Base-by-base conservation (phyloP, 1,140 invertebrate species). In the Drosophila aff. region DNA sequence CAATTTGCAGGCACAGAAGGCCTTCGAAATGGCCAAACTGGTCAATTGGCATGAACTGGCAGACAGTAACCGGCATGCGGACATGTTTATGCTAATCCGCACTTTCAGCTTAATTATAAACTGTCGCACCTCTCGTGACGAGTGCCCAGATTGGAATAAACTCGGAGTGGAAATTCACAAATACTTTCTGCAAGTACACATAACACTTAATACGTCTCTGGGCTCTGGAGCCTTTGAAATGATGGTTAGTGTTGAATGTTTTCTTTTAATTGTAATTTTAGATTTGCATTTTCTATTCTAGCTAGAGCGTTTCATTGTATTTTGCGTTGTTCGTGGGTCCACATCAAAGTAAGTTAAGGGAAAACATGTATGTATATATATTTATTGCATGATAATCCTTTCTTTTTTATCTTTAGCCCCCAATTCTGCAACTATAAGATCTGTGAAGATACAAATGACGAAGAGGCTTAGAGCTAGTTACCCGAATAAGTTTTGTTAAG, bases 221-320 rank as follows among this genome's bases (percentile, higher is more conserved):
- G 46, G n/a, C 16, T 40, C 58, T 16, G 38, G 55, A 33, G 16
- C 18, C n/a, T 76, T 76, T 4, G 62, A 60, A 52, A 78, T 77
- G 74, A 78, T 77, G 75, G 75, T 68, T 5, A 53, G 62, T 66
- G 18, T 15, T 5, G 2, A 21, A 6, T 7, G 4, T 38, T 13
- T 38, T 3, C 2, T 36, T 36, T 0, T 0, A n/a, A 4, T 10
- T 3, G n/a, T 0, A 9, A 18, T 26, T 57, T 43, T 16, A 16
- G 4, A 33, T 31, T 18, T n/a, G 1, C 0, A 15, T 46, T 23
- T 31, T 15, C 6, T 8, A 18, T 64, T 76, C 0, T 38, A 77
- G 75, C 21, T 78, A 10, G 74, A 78, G 18, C 74, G 75, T 1
- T 78, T 62, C 5, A 62, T 78, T 40, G 74, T 50, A 2, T 69